Base-by-base conservation (phyloP, 2,797 vertebrate species). In the Lerista edwardsae region DNA sequence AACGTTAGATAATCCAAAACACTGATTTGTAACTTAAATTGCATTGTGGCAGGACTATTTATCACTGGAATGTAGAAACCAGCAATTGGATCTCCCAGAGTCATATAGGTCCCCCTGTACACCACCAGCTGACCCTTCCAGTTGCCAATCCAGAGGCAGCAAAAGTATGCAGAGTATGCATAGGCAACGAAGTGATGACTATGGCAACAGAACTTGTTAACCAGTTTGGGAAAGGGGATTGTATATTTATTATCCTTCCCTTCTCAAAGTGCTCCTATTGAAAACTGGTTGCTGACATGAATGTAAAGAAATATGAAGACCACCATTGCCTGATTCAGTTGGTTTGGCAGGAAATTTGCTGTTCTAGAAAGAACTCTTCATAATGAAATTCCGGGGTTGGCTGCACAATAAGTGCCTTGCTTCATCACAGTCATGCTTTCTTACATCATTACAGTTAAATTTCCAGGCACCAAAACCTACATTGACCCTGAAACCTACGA, bases 381-480 rank as follows among this genome's bases (percentile, higher is more conserved):
- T 96, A 95, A 95, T 96, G 95, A 92, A 95, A 95, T 95, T 96
- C 95, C 96, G 95, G 96, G 95, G 93, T 95, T 94, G 91, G 92
- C 92, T 96, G 95, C 95, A 90, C 95, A 91, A 95, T 96, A 95
- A 96, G 93, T 97, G 96, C 96, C 96, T 97, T 98, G 96, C 96
- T 97, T 97, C 96, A 97, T 97, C 97, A 96, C 97, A 97, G 97
- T 98, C 97, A 97, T 98, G 97, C 97, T 98, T 97, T 98, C 97
- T 99, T 97, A 98, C 97, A 96, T 97, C 97, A 98, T 97, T 97
- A 97, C 98, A 99, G 98, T 99, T 97, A 99, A 99, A 99, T 99
- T 99, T 98, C 99, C 99, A 98, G 99, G 99, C 97, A 98, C 98
- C 97, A 99, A 99, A 98, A 99, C 98, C 93, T 99, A 99, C 97